A percentile compares a stretch with the other conserved stretches of the same genome.
phyloP scores from a whole-genome alignment of 2,113 vertebrate species.

The Nothobranchius kuhntae region DNA sequence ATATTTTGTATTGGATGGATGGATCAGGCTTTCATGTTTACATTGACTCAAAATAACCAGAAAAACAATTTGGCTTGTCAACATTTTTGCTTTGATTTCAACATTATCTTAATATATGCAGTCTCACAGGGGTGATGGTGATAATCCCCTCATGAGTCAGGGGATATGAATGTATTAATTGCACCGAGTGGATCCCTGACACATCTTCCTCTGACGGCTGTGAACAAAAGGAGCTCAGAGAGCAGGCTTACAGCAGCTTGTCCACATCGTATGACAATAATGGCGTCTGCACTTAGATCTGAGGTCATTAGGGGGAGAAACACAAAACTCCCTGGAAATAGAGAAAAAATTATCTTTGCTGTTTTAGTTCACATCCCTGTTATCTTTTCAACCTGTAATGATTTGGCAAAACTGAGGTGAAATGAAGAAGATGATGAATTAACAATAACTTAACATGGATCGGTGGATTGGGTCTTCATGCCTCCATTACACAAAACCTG shows the following conservation, averaged over 20 bases:
- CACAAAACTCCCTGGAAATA: slow-evolving; percentile 13
- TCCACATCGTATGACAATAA: slow-evolving; percentile 29
- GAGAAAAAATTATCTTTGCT: slow-evolving; percentile 28
- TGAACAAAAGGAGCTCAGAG: slow-evolving; percentile 45
- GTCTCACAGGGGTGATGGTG: slow-evolving; percentile 9
- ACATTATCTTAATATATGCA: slow-evolving; percentile 54
- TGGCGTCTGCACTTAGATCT: slow-evolving; percentile 2
- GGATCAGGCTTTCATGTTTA: not conserved
- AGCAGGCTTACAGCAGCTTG: slow-evolving; percentile 34
- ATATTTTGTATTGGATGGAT: too few species aligned
- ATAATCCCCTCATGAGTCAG: slow-evolving; percentile 31
- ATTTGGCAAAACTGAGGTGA: slow-evolving; percentile 4
- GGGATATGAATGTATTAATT: slow-evolving; percentile 45
- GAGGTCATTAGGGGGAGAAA: slow-evolving; percentile 35
- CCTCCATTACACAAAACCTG: too few species aligned
- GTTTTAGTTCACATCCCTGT: slow-evolving; percentile 23
- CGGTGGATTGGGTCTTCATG: not conserved
- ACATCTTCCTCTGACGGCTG: slow-evolving; percentile 23
- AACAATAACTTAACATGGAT: not conserved
- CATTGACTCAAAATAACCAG: slow-evolving; percentile 6
- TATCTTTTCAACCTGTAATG: not conserved
- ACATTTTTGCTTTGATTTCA: slow-evolving; percentile 44
- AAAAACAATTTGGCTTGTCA: slow-evolving; percentile 15
- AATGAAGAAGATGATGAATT: slow-evolving; percentile 1
- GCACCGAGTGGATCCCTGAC: slow-evolving; percentile 36